Base-by-base conservation (phyloP, 2,888 invertebrate genomes). In the Apodemia mormo region DNA sequence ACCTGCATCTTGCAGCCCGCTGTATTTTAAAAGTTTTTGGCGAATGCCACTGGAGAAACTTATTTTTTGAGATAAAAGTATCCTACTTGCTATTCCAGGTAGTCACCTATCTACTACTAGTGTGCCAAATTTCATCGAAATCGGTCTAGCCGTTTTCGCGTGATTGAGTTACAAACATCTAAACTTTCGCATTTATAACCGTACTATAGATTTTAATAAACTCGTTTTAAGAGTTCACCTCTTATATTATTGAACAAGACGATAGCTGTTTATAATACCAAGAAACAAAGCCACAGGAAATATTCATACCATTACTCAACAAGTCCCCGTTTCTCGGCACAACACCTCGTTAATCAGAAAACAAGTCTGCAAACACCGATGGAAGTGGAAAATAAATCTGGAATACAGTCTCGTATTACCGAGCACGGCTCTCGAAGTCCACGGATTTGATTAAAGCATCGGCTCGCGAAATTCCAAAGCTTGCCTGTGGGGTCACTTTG, bases 311-410 rank as follows among this genome's bases (percentile, higher is more conserved):
- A 61, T 61, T 61, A 61, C 33, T 61, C 61, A 61, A 61, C 61
- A 61, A 61, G 61, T 61, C 61, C 61, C 61, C 61, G 37, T 61
- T 61, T 61, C 61, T 61, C 61, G 14, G 37, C 33, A 14, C 61
- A 61, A 61, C 61, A 61, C 61, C 61, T 61, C 61, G 61, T 61
- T 61, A 61, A 61, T 61, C 61, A 61, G 61, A 61, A 61, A 61
- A 61, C 61, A 61, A 61, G 61, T 61, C 61, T 61, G 61, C 61
- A 61, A 61, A 61, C 61, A 61, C 61, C 61, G 61, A 61, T 37
- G 14, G 61, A 61, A 61, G 61, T 61, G 37, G 61, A 61, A 61
- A 61, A 61, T 61, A 61, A 61, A 61, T 61, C 61, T 61, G 61
- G 61, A 61, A 61, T 61, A 61, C 61, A 14, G 61, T 61, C 61